These are phyloP conservation scores for Thyatira batis DNA, from an alignment of 2,888 invertebrate genomes.

Conservation along the genomic window DNA sequence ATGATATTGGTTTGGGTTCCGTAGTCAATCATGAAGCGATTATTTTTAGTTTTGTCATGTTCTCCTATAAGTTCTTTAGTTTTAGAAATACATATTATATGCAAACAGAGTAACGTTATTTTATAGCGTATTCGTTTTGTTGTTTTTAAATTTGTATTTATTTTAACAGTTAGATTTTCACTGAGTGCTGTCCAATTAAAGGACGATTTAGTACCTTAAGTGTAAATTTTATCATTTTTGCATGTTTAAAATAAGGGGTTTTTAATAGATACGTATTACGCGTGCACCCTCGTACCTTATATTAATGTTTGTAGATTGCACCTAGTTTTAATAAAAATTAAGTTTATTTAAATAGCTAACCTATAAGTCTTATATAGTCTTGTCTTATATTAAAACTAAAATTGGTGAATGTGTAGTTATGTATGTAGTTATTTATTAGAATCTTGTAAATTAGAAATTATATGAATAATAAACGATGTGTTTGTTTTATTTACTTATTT, in stretches of 20 bases:
- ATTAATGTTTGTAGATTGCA: background rate
- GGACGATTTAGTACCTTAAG: background rate
- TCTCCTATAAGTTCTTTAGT: too few relatives aligned
- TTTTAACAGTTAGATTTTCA: slow-evolving; percentile 4
- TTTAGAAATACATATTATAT: too few relatives aligned
- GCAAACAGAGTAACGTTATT: too few relatives aligned
- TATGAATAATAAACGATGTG: slow-evolving; percentile 7
- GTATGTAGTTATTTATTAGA: slow-evolving; percentile 45
- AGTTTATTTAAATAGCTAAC: background rate
- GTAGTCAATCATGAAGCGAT: too few relatives aligned
- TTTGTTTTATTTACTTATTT: background rate
- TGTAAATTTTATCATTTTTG: background rate
- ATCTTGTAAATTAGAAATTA: slow-evolving; percentile 8
- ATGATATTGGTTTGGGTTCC: too few relatives aligned
- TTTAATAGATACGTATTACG: background rate
- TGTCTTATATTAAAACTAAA: background rate
- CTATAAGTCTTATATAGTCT: too few relatives aligned
- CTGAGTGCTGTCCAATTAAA: background rate
- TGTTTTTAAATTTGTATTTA: slow-evolving; percentile 9
- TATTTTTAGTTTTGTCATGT: too few relatives aligned
- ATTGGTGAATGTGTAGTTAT: slow-evolving; percentile 36
- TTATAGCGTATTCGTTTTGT: background rate
- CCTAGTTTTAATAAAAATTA: background rate
- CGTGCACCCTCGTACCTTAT: slow-evolving; percentile 1
- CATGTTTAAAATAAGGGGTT: background rate